Evolutionary conservation across 2,888 invertebrate species (phyloP), one percentile per base, ranked within the genome.

Genomic region (Mesopsocus fuscifrons): DNA sequence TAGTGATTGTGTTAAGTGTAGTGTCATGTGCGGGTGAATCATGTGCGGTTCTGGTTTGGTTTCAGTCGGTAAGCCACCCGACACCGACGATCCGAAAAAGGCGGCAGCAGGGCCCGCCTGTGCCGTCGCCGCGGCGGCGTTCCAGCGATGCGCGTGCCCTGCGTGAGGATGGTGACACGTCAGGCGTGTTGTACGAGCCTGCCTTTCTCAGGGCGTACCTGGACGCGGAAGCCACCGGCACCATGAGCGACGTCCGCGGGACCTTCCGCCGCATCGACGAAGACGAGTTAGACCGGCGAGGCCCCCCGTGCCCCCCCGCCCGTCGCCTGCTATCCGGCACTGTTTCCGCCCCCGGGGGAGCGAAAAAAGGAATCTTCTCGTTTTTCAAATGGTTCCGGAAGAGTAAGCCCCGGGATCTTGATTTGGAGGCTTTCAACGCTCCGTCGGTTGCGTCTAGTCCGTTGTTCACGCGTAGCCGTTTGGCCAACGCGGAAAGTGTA

Each of bases 321-420:
- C 26, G 11, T 11, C 6, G 26, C 6, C 8, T 26, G 8, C 26
- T 26, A 6, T 26, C 26, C 11, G 26, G 8, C 6, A 9, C 26
- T 11, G 26, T 26, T 26, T 26, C 26, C 6, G 26, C 26, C 26
- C 26, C 26, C 8, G 26, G 11, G 11, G 11, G 26, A 9, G 8
- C 6, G 6, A 26, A 26, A 26, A 66, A 61, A 55, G 67, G 64
- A 44, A 57, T 68, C 49, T 70, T 72, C 54, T 74, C 78, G 44
- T 65, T 81, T 55, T 69, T 80, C 55, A 72, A 72, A 61, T 81
- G 81, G 81, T 72, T 81, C 56, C 74, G 73, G 49, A 72, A 73
- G 48, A 64, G 64, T 66, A 68, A 47, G 49, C 51, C 41, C 56
- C 49, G 31, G 17, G 35, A 33, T 26, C 26, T 26, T 26, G 26